These are phyloP conservation scores for Australoheros facetus DNA, from an alignment of 2,797 vertebrate species.

Conservation along the genomic window DNA sequence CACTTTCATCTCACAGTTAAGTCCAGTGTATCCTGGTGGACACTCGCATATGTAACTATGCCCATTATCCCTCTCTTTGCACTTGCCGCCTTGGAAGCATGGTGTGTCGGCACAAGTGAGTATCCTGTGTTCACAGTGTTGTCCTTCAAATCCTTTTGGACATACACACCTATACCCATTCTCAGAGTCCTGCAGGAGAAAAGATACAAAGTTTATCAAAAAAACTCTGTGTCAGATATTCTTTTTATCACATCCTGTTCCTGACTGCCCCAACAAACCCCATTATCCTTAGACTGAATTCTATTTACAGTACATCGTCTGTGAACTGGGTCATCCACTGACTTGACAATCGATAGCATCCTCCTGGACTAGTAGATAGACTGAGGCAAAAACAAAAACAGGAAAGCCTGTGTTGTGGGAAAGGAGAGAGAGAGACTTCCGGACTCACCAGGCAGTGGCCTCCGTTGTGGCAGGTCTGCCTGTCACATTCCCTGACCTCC, in stretches of 20 bases:
- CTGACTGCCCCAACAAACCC: slow-evolving; percentile 49
- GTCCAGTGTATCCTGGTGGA: slow-evolving; percentile 91
- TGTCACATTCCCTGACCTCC: slow-evolving; percentile 94
- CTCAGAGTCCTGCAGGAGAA: slow-evolving; percentile 85
- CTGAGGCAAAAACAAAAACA: slow-evolving; percentile 83
- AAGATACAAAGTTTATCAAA: slow-evolving; percentile 47
- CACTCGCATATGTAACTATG: slow-evolving; percentile 90
- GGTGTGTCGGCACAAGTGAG: slow-evolving; percentile 91
- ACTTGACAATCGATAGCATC: slow-evolving; percentile 80
- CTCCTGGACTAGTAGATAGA: slow-evolving; percentile 77
- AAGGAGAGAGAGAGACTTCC: slow-evolving; percentile 78
- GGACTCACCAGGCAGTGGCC: slow-evolving; percentile 93
- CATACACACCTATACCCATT: slow-evolving; percentile 89
- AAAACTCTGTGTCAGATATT: slow-evolving; percentile 43
- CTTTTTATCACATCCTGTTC: slow-evolving; percentile 62
- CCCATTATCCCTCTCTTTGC: slow-evolving; percentile 86
- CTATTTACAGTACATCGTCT: slow-evolving; percentile 76
- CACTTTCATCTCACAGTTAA: slow-evolving; percentile 97
- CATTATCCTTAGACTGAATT: slow-evolving; percentile 66
- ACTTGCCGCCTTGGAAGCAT: slow-evolving; percentile 94
- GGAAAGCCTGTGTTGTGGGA: slow-evolving; percentile 83
- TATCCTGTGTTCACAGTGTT: slow-evolving; percentile 88
- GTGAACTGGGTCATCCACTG: slow-evolving; percentile 80
- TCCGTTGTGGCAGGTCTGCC: slow-evolving; percentile 92
- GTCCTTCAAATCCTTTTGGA: slow-evolving; percentile 89